Evolutionary conservation across 1,140 invertebrate genomes (phyloP), one percentile per base, ranked within the genome.

Genomic region (Bombus turneri): DNA sequence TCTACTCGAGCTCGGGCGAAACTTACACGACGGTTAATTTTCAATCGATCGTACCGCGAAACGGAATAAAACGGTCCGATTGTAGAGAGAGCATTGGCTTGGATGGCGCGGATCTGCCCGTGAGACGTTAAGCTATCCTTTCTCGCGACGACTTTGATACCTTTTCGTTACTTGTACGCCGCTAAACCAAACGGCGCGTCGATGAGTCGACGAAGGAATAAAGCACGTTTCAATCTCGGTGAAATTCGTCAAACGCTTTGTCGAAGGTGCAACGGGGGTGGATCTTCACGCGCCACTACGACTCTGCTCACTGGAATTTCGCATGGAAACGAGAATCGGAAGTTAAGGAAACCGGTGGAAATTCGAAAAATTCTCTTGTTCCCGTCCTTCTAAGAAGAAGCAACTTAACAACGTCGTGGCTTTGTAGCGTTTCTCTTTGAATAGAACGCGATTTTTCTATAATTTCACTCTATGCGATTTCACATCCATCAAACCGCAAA

Each of bases 21-120:
- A 69, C 79, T 73, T 69, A 39, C 69, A 53, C 66, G 34, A 43
- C 37, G 53, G 80, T 82, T 82, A 82, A 82, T 82, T 82, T 74
- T 64, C 80, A 28, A 64, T 74, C 80, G 80, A 82, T 74, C 80
- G 69, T 12, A n/a, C 25, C 25, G 22, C 43, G 18, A 59, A 53
- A 69, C 68, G 79, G 37, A 73, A 73, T 73, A n/a, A 81, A 73
- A 73, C 69, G 53, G 53, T n/a, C n/a, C 66, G 28, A 73, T 82
- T 34, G 39, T 22, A 13, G 39, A 31, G 15, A 72, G 37, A 31
- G 31, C 39, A n/a, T 25, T 6, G 71, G 5, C 41, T 47, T 73
- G 37, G 37, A 31, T 73, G 69, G 79, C 79, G 37, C 53, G 39
- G 39, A 81, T 59, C 68, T n/a, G 25, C 9, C 34, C 53, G 78